These are phyloP conservation scores for Agrotis segetum DNA, from an alignment of 2,888 invertebrate genomes.

Conservation along the genomic window DNA sequence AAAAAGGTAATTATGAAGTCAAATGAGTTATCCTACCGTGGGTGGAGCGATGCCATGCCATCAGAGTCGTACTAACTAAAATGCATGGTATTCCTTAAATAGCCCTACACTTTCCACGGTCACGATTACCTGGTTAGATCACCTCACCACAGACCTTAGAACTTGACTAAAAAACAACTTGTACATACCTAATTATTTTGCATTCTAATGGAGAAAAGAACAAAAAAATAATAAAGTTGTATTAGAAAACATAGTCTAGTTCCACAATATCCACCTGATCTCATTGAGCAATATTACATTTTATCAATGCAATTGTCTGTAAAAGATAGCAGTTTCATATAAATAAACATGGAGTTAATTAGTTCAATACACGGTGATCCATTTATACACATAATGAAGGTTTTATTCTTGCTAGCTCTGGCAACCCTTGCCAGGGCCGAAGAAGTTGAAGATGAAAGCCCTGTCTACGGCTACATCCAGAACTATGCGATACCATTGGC, in stretches of 20 bases:
- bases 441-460: slow-evolving; percentile 34
- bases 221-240: not conserved
- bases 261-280: not conserved
- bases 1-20: too few species aligned
- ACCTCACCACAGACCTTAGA: too few species aligned
- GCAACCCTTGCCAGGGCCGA: slow-evolving; percentile 45
- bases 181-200: not conserved
- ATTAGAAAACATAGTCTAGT: too few species aligned
- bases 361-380: not conserved
- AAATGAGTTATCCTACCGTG: too few species aligned
- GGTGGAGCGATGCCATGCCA: too few species aligned
- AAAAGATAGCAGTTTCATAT: slow-evolving; percentile 28
- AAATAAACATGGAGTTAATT: slow-evolving; percentile 16
- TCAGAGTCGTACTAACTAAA: too few species aligned
- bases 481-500: slow-evolving; percentile 64
- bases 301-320: slow-evolving; percentile 18
- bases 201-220: too few species aligned
- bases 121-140: too few species aligned
- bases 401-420: slow-evolving; percentile 33
- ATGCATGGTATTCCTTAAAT: too few species aligned
- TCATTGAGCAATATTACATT: slow-evolving; percentile 24
- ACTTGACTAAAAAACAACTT: too few species aligned
- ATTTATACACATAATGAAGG: slow-evolving; percentile 16
- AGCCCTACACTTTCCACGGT: too few species aligned
- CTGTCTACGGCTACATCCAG: slow-evolving; percentile 61